Conservation (phyloP, 2,888 invertebrate species). For the Leptopilina myrica region DNA sequence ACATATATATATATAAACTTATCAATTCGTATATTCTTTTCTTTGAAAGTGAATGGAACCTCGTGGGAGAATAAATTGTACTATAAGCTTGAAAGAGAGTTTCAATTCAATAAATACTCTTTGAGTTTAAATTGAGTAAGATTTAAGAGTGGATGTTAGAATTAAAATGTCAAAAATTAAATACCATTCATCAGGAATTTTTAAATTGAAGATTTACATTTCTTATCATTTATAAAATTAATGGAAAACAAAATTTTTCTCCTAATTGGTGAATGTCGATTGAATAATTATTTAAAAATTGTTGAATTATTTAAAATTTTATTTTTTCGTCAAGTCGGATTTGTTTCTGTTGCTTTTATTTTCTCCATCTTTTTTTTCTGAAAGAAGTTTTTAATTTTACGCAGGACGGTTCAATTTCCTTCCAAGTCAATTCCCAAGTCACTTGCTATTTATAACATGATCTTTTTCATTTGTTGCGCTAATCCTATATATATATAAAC, state of each 20-base stretch:
- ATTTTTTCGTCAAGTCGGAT: too few relatives aligned
- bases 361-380: neutral
- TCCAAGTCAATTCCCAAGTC: conserved; percentile 12
- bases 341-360: too few relatives aligned
- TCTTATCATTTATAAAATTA: too few relatives aligned
- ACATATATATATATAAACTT: neutral
- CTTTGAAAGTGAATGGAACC: conserved; percentile 23
- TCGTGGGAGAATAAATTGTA: conserved; percentile 16
- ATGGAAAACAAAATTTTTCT: too few relatives aligned
- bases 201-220: too few relatives aligned
- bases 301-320: too few relatives aligned
- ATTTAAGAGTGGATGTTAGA: neutral
- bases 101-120: conserved; percentile 15
- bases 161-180: too few relatives aligned
- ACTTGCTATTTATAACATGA: conserved; percentile 22
- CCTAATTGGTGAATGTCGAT: too few relatives aligned
- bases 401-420: conserved; percentile 7
- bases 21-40: conserved; percentile 27
- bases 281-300: too few relatives aligned
- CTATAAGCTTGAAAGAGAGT: neutral
- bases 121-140: neutral
- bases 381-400: neutral
- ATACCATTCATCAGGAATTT: too few relatives aligned
- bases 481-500: conserved; percentile 10
- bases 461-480: neutral